phyloP scores from a whole-genome alignment of 2,113 vertebrate species.

The Synchiropus splendidus region DNA sequence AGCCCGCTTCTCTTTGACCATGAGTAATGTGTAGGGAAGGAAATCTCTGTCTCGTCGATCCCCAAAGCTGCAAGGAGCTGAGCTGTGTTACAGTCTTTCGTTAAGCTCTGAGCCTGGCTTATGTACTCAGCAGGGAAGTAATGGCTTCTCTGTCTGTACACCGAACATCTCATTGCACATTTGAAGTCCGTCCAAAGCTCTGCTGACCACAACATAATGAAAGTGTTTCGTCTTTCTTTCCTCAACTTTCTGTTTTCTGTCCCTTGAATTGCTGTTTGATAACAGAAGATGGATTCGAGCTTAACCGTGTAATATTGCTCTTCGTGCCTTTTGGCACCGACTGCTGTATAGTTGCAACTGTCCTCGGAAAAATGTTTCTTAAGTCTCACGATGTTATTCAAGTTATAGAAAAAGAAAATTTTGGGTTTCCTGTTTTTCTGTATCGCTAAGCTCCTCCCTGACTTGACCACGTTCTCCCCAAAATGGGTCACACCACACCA shows the following conservation, averaged over 20 bases:
- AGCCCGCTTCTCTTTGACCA: conserved; percentile 11
- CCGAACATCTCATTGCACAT: conserved; percentile 44
- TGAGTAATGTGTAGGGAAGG: conserved; percentile 4
- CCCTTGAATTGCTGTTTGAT: neutral
- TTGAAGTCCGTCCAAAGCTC: conserved; percentile 43
- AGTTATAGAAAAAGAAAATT: too few species aligned
- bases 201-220: conserved; percentile 46
- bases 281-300: too few species aligned
- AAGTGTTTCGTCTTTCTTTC: conserved; percentile 6
- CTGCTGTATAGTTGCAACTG: too few species aligned
- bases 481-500: too few species aligned
- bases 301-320: too few species aligned
- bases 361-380: too few species aligned
- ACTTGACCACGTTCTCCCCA: too few species aligned
- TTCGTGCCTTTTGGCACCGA: too few species aligned
- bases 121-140: conserved; percentile 43
- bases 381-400: too few species aligned
- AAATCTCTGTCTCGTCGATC: conserved; percentile 8
- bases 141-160: conserved; percentile 42
- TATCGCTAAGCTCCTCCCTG: too few species aligned
- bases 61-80: conserved; percentile 18
- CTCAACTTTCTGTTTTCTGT: neutral
- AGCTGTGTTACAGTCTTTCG: conserved; percentile 31
- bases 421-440: too few species aligned
- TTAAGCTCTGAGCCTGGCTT: conserved; percentile 31